Evolutionary conservation across 2,797 vertebrate genomes (phyloP).

Genomic region (Anniella stebbinsi): DNA sequence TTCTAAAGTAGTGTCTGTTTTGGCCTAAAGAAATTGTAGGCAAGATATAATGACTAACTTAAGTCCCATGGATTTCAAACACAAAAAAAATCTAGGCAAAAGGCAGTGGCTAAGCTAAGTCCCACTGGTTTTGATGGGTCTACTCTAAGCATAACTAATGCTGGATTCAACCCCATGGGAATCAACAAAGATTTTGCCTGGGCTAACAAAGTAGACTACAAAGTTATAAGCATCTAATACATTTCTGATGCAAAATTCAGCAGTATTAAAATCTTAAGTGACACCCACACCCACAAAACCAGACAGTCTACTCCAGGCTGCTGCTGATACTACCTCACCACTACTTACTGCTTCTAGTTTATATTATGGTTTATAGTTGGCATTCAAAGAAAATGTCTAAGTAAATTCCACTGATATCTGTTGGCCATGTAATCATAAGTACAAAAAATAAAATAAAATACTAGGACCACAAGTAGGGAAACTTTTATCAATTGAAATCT

Average conservation of each 20-base stretch:
- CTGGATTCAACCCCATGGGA: neutral
- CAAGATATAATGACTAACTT: too few relatives aligned
- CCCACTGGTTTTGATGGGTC: neutral
- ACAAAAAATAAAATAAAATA: too few relatives aligned
- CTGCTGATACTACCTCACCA: neutral
- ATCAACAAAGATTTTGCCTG: neutral
- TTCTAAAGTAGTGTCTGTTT: too few relatives aligned
- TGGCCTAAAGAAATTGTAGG: too few relatives aligned
- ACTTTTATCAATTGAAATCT: too few relatives aligned
- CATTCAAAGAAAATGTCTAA: too few relatives aligned
- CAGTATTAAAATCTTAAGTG: neutral
- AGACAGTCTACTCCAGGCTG: neutral
- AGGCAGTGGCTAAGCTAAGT: neutral
- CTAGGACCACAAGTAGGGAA: too few relatives aligned
- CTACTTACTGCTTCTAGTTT: too few relatives aligned
- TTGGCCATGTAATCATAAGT: too few relatives aligned
- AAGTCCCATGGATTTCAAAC: too few relatives aligned
- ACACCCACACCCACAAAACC: neutral
- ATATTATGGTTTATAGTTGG: too few relatives aligned
- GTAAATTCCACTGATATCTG: too few relatives aligned
- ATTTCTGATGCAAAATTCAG: neutral
- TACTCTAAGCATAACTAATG: neutral
- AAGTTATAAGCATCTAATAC: neutral
- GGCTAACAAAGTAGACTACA: neutral
- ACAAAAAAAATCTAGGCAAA: neutral